phyloP scores from a whole-genome alignment of 2,797 vertebrate genomes.

The Sebastes minor region DNA sequence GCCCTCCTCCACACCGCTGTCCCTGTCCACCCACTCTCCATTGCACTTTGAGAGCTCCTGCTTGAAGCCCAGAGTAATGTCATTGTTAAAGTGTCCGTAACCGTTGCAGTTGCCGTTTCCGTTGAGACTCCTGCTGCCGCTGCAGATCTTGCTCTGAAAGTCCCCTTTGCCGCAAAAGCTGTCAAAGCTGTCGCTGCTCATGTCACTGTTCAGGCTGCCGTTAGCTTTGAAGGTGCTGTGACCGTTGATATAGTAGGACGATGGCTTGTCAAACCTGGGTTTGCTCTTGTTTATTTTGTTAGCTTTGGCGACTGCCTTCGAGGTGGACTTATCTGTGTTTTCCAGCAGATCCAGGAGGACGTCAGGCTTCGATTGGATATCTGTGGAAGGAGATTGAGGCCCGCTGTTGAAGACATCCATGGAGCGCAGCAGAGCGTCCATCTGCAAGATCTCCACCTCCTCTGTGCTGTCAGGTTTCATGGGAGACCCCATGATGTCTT shows the following conservation, averaged over 20 bases:
- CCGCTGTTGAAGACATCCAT: constrained; percentile 89
- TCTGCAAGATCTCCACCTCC: constrained; percentile 88
- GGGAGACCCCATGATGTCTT: constrained; percentile 67
- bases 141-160: constrained; percentile 57
- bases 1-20: constrained; percentile 89
- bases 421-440: constrained; percentile 87
- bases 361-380: constrained; percentile 77
- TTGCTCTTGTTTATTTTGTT: constrained; percentile 83
- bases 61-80: constrained; percentile 77
- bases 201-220: constrained; percentile 72
- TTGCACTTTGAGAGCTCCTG: constrained; percentile 88
- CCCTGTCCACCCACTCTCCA: constrained; percentile 89
- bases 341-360: constrained; percentile 87
- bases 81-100: constrained; percentile 62
- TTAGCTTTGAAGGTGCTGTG: constrained; percentile 74
- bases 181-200: constrained; percentile 72
- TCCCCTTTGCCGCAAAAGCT: constrained; percentile 64
- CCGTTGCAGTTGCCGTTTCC: constrained; percentile 51
- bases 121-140: constrained; percentile 31
- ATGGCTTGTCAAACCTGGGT: constrained; percentile 78
- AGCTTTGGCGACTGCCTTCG: constrained; percentile 78
- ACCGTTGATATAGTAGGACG: constrained; percentile 81
- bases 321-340: constrained; percentile 80
- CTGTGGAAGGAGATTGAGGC: constrained; percentile 76
- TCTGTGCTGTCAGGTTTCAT: constrained; percentile 78